Evolutionary conservation across 92 coral and sea anemone genomes (phyloP), one percentile per base, ranked within the genome.

Genomic region (Parazoanthus swiftii): DNA sequence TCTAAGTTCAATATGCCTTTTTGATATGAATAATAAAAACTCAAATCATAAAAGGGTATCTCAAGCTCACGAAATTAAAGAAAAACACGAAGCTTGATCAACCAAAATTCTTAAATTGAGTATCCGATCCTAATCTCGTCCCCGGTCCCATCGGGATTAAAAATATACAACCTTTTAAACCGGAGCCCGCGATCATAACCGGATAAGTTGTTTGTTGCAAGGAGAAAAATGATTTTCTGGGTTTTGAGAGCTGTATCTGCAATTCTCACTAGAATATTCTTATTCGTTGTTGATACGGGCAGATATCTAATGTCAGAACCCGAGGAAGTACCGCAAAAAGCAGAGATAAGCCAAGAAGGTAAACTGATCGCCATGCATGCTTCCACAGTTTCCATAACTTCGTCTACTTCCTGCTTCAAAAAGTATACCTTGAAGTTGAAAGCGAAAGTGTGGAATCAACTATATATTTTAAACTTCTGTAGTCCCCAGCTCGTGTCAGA

Each of bases 111-210:
- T 39, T 39, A 35, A 74, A 74, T 15, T 3, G 20, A 10, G 14
- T 15, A 7, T 21, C 43, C 79, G 20, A 38, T 6, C 54, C 80
- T 0, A 7, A 18, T 39, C 80, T 56, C 26, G 20, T 37, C 50
- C 42, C 42, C 42, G 42, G 42, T 39, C 42, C 42, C 4, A 39
- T 39, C 42, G 42, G 50, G 80, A 29, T 29, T 18, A 42, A n/a
- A 5, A 25, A 39, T 6, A 42, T 77, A 9, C 51, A 46, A 33
- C 36, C 33, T 79, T 21, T 7, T 15, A 6, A 38, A 77, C 42
- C 68, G 39, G 84, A 80, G 84, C 84, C 84, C 84, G 84, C 84
- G 84, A 80, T 23, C 71, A 80, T 15, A 29, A n/a, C 25, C 16
- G 68, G 8, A 33, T 26, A 8, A 48, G 25, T 79, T 6, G 33